Evolutionary conservation across 2,797 vertebrate species (phyloP), one percentile per base, ranked within the genome.

Genomic region (Myoxocephalus aenaeus): DNA sequence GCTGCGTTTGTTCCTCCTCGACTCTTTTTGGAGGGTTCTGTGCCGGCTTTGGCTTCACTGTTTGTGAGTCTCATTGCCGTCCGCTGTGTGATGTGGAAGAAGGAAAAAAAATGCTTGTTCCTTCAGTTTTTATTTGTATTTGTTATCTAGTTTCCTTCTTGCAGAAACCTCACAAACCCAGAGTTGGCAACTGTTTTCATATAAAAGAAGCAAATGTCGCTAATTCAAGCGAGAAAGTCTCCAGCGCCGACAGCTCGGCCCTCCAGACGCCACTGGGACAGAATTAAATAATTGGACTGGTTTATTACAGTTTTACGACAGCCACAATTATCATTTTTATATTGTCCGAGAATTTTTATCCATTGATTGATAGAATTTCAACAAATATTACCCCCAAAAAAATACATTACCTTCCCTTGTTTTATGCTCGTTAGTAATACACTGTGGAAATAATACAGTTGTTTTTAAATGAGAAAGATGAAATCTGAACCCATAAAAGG

Each of bases 1-100:
- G 27, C n/a, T 18, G 25, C 42, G 40, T 65, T 72, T 75, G 68
- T 57, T 65, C 20, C 18, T 34, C 7, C 34, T 34, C 34, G 34
- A 34, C 34, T 34, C 34, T 34, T 34, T 34, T 8, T 34, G 34
- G 34, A 34, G 34, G 7, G 34, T 34, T 34, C 34, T 7, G 34
- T 8, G 34, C 34, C 34, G 32, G 5, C 32, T 32, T 32, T 32
- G 32, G 32, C 32, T 32, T 32, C 32, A 32, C 32, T 32, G 32
- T 32, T 32, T 32, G 32, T 32, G 32, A 4, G 32, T 32, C 32
- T 32, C 32, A 27, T 27, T 27, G 25, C 25, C 25, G 25, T 27
- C 25, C 25, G 1, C 25, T 27, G 25, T 27, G 25, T 27, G 25
- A 2, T 27, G 25, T 27, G 25, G 25, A 27, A 27, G 25, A 27